A percentile compares a stretch with the other conserved stretches of the same genome.
Conservation (phyloP, 2,797 vertebrate species). For the Muscicapa striata region DNA sequence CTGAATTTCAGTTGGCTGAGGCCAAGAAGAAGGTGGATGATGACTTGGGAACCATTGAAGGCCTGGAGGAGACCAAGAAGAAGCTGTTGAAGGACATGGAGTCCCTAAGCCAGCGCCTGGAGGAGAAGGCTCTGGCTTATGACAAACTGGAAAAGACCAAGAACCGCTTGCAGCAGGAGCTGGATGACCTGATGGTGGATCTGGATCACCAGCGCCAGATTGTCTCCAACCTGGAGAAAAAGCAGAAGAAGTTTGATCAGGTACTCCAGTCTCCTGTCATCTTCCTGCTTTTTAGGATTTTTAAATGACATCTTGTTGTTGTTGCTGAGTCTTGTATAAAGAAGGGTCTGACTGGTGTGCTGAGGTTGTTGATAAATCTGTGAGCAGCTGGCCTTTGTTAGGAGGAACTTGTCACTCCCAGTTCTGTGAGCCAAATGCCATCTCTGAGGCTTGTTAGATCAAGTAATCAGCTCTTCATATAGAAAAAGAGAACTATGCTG, state of each 20-base stretch:
- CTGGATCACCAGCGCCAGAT: constrained; percentile 94
- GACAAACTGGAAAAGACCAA: constrained; percentile 97
- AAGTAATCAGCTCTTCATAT: not conserved
- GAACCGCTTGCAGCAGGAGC: constrained; percentile 92
- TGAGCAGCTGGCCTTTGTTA: not conserved
- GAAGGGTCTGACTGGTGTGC: not conserved
- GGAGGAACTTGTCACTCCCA: not conserved
- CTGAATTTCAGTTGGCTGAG: constrained; percentile 83
- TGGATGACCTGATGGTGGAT: constrained; percentile 91
- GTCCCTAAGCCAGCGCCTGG: constrained; percentile 85
- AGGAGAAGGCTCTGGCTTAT: constrained; percentile 89
- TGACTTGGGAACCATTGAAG: constrained; percentile 90
- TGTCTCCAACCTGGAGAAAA: constrained; percentile 93
- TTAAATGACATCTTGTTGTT: not conserved
- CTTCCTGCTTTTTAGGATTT: not conserved
- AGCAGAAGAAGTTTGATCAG: constrained; percentile 98
- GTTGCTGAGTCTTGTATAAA: not conserved
- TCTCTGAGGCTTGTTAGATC: not conserved
- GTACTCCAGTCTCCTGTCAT: constrained; percentile 61
- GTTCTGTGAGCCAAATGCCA: not conserved
- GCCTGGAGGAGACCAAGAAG: constrained; percentile 92
- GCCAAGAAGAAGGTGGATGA: constrained; percentile 97
- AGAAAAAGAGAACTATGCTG: not conserved
- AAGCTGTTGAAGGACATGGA: constrained; percentile 92
- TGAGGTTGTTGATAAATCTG: too few species aligned